Conservation (phyloP, 2,113 vertebrate genomes). For the Forbesichthys papilliferus region DNA sequence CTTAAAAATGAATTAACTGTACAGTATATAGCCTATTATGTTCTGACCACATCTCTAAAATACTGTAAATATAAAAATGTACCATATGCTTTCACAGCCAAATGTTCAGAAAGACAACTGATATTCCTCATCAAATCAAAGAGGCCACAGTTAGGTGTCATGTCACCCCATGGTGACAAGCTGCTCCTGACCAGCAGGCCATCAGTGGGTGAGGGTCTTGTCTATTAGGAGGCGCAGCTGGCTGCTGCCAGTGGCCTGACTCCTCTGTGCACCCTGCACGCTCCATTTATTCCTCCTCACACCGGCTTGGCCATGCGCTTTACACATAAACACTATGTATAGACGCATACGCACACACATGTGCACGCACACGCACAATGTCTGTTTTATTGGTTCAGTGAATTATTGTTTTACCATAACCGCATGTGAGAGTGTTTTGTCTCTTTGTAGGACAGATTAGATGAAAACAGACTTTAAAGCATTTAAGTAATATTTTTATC, state of each 20-base stretch:
- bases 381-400: neutral
- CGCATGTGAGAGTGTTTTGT: neutral
- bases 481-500: neutral
- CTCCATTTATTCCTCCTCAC: conserved; percentile 21
- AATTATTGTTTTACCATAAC: conserved; percentile 1
- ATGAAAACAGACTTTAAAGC: neutral
- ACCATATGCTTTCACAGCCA: too few relatives aligned
- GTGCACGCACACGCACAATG: neutral
- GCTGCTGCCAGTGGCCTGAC: conserved; percentile 16
- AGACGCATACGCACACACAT: neutral
- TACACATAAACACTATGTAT: conserved; percentile 7
- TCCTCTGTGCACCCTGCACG: conserved; percentile 1
- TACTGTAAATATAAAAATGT: too few relatives aligned
- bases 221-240: conserved; percentile 41
- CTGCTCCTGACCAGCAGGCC: conserved; percentile 15
- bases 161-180: conserved; percentile 22
- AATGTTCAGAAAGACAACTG: too few relatives aligned
- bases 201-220: conserved; percentile 12
- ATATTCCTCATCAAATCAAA: too few relatives aligned
- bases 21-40: too few relatives aligned
- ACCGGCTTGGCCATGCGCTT: neutral
- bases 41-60: too few relatives aligned
- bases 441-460: neutral
- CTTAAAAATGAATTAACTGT: too few relatives aligned
- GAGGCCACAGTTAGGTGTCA: neutral